phyloP scores from a whole-genome alignment of 1,140 invertebrate species.

The Aphaenogaster ashmeadi region DNA sequence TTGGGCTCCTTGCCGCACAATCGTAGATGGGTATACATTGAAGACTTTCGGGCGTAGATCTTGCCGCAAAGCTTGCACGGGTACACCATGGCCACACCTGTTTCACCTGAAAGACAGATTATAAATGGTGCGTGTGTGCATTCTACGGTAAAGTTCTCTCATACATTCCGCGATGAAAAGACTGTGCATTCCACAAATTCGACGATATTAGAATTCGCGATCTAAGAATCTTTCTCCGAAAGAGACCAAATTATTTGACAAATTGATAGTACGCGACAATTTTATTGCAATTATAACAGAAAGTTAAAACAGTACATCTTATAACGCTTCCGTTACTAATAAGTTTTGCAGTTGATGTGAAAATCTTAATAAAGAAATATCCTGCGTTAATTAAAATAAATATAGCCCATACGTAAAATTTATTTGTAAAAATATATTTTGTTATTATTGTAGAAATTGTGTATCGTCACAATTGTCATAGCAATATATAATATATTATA shows the following conservation, averaged over 20 bases:
- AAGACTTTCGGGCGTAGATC: slow-evolving; percentile 75
- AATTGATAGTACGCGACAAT: background rate
- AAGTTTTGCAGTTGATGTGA: background rate
- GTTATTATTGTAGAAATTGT: background rate
- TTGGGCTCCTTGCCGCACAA: slow-evolving; percentile 78
- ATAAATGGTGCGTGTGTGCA: slow-evolving; percentile 58
- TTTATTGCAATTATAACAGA: background rate
- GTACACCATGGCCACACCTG: slow-evolving; percentile 28
- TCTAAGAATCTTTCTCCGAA: background rate
- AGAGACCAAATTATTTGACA: background rate
- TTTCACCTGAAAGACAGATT: slow-evolving; percentile 68
- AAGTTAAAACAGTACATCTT: background rate
- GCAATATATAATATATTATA: background rate
- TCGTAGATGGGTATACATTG: slow-evolving; percentile 77
- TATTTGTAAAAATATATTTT: background rate
- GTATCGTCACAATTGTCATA: background rate
- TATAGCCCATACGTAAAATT: background rate
- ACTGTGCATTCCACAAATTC: background rate
- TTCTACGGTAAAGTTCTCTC: background rate
- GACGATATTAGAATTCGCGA: background rate
- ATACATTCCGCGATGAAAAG: background rate
- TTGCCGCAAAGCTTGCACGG: slow-evolving; percentile 78
- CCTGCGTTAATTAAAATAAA: background rate
- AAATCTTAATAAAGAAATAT: slow-evolving; percentile 5
- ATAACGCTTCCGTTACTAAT: background rate